A percentile compares a stretch with the other conserved stretches of the same genome.
phyloP scores from a whole-genome alignment of 2,797 vertebrate species.

The Enteromius thamalakanensis region DNA sequence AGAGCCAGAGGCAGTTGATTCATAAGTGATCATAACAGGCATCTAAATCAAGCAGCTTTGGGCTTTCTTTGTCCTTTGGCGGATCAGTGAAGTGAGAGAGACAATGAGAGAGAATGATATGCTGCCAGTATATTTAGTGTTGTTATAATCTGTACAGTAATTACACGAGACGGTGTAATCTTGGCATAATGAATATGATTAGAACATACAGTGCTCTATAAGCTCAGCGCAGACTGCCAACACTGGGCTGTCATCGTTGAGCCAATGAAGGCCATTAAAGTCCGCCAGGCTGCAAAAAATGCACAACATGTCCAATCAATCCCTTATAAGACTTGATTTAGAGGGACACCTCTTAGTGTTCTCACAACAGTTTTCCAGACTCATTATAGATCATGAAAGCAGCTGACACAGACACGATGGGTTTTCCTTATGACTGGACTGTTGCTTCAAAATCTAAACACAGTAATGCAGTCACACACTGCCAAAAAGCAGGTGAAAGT shows the following conservation, averaged over 20 bases:
- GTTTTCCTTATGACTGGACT: not conserved
- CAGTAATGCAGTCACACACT: slow-evolving; percentile 4
- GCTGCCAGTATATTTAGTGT: slow-evolving; percentile 43
- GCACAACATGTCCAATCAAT: slow-evolving; percentile 12
- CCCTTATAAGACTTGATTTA: slow-evolving; percentile 16
- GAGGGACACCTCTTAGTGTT: slow-evolving; percentile 6
- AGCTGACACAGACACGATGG: not conserved
- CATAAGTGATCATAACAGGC: slow-evolving; percentile 37
- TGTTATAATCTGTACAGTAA: slow-evolving; percentile 44
- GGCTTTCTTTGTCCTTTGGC: slow-evolving; percentile 41
- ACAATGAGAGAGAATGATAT: slow-evolving; percentile 47
- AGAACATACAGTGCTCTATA: slow-evolving; percentile 27
- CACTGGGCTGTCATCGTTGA: slow-evolving; percentile 12
- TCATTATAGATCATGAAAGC: slow-evolving; percentile 23
- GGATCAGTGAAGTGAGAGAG: slow-evolving; percentile 38
- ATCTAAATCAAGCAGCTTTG: slow-evolving; percentile 43
- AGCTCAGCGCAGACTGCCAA: slow-evolving; percentile 24
- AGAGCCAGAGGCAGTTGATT: slow-evolving; percentile 25
- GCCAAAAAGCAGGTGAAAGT: slow-evolving; percentile 17
- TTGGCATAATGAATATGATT: slow-evolving; percentile 45
- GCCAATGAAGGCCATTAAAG: slow-evolving; percentile 20
- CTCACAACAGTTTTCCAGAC: slow-evolving; percentile 12
- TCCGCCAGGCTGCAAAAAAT: slow-evolving; percentile 1
- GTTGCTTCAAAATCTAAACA: not conserved
- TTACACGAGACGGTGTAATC: slow-evolving; percentile 23